phyloP scores from a whole-genome alignment of 2,113 vertebrate genomes.

The Pseudopipra pipra region DNA sequence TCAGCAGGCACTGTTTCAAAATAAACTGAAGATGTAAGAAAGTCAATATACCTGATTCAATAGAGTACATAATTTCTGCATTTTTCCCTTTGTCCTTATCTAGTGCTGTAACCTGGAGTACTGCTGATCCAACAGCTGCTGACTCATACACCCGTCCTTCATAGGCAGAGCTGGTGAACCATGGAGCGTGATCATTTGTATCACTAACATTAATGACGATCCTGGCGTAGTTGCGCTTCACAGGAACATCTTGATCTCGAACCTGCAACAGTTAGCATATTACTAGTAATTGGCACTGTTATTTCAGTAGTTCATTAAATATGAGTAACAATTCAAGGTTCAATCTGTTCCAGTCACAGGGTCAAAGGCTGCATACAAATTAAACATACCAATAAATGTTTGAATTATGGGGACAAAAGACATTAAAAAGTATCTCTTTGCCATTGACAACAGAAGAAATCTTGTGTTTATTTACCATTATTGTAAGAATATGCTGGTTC shows the following conservation, averaged over 20 bases:
- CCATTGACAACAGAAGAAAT: neutral
- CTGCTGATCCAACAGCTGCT: constrained; percentile 85
- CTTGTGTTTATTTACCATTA: constrained; percentile 82
- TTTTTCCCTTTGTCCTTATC: constrained; percentile 95
- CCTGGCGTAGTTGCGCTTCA: constrained; percentile 92
- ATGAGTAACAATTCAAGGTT: neutral
- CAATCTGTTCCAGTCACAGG: neutral
- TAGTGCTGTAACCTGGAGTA: constrained; percentile 90
- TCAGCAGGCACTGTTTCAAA: neutral
- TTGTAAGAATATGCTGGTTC: constrained; percentile 88
- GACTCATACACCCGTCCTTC: constrained; percentile 90
- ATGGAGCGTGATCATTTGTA: constrained; percentile 91
- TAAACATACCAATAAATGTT: neutral
- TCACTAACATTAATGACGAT: constrained; percentile 88
- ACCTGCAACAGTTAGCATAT: constrained; percentile 77
- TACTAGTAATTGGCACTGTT: neutral
- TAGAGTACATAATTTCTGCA: constrained; percentile 89
- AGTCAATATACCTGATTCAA: constrained; percentile 88
- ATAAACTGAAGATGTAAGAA: neutral
- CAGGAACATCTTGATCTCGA: constrained; percentile 95
- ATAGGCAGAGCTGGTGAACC: constrained; percentile 90
- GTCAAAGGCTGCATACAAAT: neutral
- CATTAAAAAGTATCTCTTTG: neutral
- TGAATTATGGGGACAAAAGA: neutral
- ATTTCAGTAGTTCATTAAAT: neutral